Evolutionary conservation across 2,888 invertebrate species (phyloP), one percentile per base, ranked within the genome.

Genomic region (Agrochola circellaris): DNA sequence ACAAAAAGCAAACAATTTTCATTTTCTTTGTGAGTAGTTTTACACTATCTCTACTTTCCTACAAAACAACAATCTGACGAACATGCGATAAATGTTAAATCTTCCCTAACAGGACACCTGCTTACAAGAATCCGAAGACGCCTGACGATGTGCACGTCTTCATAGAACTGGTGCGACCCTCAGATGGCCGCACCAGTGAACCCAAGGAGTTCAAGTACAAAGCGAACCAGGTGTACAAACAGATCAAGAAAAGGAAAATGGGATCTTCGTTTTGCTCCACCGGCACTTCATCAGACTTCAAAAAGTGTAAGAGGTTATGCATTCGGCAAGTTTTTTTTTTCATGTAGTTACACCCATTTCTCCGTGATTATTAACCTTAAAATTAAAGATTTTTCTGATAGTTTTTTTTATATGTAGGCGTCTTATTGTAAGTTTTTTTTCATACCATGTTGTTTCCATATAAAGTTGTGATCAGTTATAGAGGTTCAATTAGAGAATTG

Each of bases 141-240:
- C 97, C 97, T 0, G 94, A 96, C 0, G 94, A 97, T 68, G 98
- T 97, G 65, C 97, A 97, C 74, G 99, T 99, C 0, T 98, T 94
- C 72, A 97, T 99, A 77, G 98, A 98, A 92, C 93, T 99, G 73
- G 97, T 98, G 81, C 97, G 99, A 7, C 98, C 98, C 0, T 90
- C 92, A 0, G 96, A 96, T 81, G 95, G 95, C 0, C 91, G 95
- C 2, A 92, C 92, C 1, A 96, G 96, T 81, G 96, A 95, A n/a
- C 93, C 95, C 0, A 93, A 93, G 61, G 91, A 92, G 45, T 96
- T 96, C 84, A 92, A 86, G 0, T 96, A 95, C 85, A 94, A 91
- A 73, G 93, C 95, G 0, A 93, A 95, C 11, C 89, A 89, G 4
- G 88, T 92, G 0, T 90, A 88, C 81, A 92, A 90, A 20, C 89